Evolutionary conservation across 2,113 vertebrate species (phyloP).

Genomic region (Vulpes vulpes): DNA sequence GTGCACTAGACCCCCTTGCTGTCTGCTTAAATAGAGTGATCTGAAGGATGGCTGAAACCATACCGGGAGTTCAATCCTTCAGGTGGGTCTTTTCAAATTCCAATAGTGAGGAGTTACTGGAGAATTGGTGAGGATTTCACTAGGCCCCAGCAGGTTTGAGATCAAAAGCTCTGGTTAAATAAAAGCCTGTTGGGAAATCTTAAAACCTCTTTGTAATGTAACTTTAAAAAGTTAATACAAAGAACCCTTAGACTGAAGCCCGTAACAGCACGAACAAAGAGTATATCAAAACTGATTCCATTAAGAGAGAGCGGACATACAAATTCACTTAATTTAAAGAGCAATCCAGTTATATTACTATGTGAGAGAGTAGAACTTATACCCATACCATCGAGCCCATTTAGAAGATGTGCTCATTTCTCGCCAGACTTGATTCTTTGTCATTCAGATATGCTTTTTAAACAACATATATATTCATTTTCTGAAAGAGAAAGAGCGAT

Average conservation of each 20-base stretch:
- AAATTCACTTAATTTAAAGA: slow-evolving; percentile 90
- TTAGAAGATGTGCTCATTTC: slow-evolving; percentile 68
- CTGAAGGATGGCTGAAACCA: slow-evolving; percentile 88
- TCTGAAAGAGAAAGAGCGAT: slow-evolving; percentile 78
- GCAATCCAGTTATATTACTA: slow-evolving; percentile 85
- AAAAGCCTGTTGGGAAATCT: slow-evolving; percentile 93
- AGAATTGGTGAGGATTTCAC: slow-evolving; percentile 92
- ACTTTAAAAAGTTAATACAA: slow-evolving; percentile 93
- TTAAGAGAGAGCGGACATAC: slow-evolving; percentile 87
- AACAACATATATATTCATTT: slow-evolving; percentile 72
- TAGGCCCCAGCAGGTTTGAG: slow-evolving; percentile 90
- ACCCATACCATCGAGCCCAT: slow-evolving; percentile 55
- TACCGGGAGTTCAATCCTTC: slow-evolving; percentile 91
- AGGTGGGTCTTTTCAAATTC: slow-evolving; percentile 94
- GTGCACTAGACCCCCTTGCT: slow-evolving; percentile 83
- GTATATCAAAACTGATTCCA: slow-evolving; percentile 91
- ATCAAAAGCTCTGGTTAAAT: slow-evolving; percentile 93
- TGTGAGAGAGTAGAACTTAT: slow-evolving; percentile 71
- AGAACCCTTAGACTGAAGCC: slow-evolving; percentile 90
- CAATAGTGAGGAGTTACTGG: slow-evolving; percentile 90
- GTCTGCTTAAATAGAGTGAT: slow-evolving; percentile 87
- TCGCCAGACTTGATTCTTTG: slow-evolving; percentile 73
- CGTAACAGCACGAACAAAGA: slow-evolving; percentile 90
- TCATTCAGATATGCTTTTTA: slow-evolving; percentile 73
- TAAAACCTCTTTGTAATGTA: slow-evolving; percentile 93